Conservation (phyloP, 1,140 invertebrate genomes). For the Formica exsecta region DNA sequence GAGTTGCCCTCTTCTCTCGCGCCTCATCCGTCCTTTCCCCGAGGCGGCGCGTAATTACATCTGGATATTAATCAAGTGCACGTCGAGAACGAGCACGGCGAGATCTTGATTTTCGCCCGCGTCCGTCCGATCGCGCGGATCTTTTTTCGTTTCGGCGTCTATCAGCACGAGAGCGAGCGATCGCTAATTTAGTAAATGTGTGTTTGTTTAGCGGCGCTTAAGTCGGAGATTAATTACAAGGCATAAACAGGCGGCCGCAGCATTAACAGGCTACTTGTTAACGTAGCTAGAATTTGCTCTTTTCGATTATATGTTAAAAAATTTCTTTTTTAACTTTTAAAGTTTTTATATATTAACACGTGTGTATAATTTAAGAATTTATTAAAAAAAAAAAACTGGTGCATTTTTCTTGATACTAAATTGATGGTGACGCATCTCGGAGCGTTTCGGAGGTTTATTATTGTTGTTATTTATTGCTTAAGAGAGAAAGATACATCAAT, state of each 20-base stretch:
- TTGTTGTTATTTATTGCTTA: neutral
- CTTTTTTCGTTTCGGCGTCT: slow-evolving; percentile 4
- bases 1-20: slow-evolving; percentile 53
- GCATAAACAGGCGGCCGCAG: neutral
- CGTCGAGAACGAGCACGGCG: slow-evolving; percentile 68
- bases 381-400: neutral
- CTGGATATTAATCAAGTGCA: slow-evolving; percentile 70
- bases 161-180: neutral
- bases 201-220: slow-evolving; percentile 19
- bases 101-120: slow-evolving; percentile 74
- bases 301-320: neutral
- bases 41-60: slow-evolving; percentile 73
- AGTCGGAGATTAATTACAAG: neutral
- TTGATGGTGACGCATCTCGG: no score
- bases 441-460: neutral
- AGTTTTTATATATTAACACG: neutral
- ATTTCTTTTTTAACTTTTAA: neutral
- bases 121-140: neutral
- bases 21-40: slow-evolving; percentile 46
- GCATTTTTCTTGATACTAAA: no score
- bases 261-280: neutral
- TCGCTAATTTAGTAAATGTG: slow-evolving; percentile 14
- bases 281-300: neutral
- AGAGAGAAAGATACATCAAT: neutral
- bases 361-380: neutral